These are phyloP conservation scores for Anguilla obscura DNA, from an alignment of 2,797 vertebrate species.

Conservation along the genomic window DNA sequence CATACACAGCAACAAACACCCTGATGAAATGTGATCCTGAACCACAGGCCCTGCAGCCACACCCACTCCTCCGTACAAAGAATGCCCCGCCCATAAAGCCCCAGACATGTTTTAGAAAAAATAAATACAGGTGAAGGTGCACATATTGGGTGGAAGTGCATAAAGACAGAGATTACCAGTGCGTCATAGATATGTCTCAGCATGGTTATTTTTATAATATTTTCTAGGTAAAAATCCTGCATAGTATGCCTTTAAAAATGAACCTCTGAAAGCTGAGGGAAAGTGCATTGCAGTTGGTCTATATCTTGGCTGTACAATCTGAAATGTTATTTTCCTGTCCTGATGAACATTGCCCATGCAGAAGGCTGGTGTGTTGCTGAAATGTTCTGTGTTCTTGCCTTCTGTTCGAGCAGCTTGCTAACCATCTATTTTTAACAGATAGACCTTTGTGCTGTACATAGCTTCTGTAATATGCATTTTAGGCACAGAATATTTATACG, in stretches of 20 bases:
- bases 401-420: not conserved
- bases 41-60: too few species aligned
- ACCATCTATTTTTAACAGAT: constrained; percentile 6
- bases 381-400: constrained; percentile 8
- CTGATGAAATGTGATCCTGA: too few species aligned
- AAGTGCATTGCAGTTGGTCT: not conserved
- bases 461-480: constrained; percentile 8
- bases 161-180: too few species aligned
- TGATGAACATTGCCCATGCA: not conserved
- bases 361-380: not conserved
- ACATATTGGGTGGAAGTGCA: too few species aligned
- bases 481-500: not conserved
- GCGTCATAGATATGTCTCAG: too few species aligned
- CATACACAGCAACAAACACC: too few species aligned
- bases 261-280: not conserved
- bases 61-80: too few species aligned
- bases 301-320: not conserved
- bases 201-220: too few species aligned
- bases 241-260: not conserved
- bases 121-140: too few species aligned
- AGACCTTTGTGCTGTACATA: constrained; percentile 9
- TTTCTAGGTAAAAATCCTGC: too few species aligned
- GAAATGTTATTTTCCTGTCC: not conserved
- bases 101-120: too few species aligned
- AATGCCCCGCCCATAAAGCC: too few species aligned